Percentiles rank a stretch among this genome's conserved stretches.
Evolutionary conservation across 2,113 vertebrate species (phyloP).

Genomic region (Mustela lutreola): DNA sequence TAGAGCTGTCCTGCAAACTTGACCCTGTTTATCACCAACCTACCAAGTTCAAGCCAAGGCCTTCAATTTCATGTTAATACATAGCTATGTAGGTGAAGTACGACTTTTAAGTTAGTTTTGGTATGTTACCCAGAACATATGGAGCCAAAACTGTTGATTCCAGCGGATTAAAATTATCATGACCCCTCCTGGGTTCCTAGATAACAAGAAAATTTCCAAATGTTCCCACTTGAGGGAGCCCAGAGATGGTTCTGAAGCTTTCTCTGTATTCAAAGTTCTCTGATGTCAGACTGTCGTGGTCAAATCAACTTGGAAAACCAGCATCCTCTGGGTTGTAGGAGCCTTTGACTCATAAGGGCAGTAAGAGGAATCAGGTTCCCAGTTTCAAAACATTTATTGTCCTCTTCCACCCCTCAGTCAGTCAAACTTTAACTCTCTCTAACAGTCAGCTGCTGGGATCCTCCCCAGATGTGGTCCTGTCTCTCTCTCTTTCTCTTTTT

Average conservation of each 20-base stretch:
- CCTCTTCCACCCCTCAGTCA: not conserved
- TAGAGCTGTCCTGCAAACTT: not conserved
- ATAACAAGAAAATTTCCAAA: slow-evolving; percentile 55
- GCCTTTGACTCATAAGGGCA: not conserved
- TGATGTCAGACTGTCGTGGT: not conserved
- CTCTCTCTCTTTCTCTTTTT: not conserved
- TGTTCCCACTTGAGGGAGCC: slow-evolving; percentile 40
- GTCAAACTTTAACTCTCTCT: not conserved
- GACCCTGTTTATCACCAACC: not conserved
- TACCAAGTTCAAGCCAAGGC: slow-evolving; percentile 18
- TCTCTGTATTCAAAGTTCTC: slow-evolving; percentile 52
- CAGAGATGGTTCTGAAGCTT: not conserved
- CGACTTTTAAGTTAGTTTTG: slow-evolving; percentile 41
- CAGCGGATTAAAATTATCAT: slow-evolving; percentile 33
- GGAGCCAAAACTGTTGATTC: slow-evolving; percentile 4
- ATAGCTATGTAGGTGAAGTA: slow-evolving; percentile 12
- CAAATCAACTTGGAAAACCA: slow-evolving; percentile 40
- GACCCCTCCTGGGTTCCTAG: slow-evolving; percentile 20
- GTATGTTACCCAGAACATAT: slow-evolving; percentile 40
- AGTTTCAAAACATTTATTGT: not conserved
- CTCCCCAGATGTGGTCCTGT: not conserved
- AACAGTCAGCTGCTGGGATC: not conserved
- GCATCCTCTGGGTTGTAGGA: not conserved
- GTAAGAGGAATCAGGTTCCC: not conserved
- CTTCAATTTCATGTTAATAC: slow-evolving; percentile 20